phyloP scores from a whole-genome alignment of 1,140 invertebrate species.

The Camponotus pennsylvanicus region DNA sequence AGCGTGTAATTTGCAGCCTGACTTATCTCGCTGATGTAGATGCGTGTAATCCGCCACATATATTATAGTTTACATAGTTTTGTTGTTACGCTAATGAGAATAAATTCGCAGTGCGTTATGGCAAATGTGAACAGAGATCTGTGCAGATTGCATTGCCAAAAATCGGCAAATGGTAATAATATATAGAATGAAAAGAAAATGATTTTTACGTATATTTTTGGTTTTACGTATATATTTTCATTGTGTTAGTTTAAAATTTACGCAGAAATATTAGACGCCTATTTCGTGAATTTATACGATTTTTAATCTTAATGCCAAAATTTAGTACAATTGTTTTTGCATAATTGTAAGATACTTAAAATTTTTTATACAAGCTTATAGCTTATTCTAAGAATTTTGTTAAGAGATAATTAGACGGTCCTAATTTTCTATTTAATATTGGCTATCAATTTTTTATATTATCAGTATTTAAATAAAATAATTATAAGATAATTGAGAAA shows the following conservation, averaged over 20 bases:
- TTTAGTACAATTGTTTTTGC: not conserved
- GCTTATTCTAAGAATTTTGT: not conserved
- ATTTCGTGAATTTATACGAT: not conserved
- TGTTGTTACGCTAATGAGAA: not conserved
- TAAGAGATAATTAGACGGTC: not conserved
- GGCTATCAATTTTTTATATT: not conserved
- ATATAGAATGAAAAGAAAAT: not conserved
- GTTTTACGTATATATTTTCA: not conserved
- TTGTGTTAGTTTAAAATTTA: not conserved
- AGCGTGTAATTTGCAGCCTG: not conserved
- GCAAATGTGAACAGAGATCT: not conserved
- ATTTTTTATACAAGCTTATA: not conserved
- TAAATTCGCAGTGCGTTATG: not conserved
- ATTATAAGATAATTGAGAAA: not conserved
- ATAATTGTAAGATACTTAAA: not conserved
- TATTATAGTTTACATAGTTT: not conserved
- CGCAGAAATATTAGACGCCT: not conserved
- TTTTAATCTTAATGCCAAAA: slow-evolving; percentile 11
- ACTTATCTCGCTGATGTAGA: not conserved
- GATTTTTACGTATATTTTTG: slow-evolving; percentile 6
- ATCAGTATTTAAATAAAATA: not conserved
- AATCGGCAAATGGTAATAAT: not conserved
- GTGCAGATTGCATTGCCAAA: not conserved
- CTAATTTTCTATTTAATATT: not conserved
- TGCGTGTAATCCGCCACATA: not conserved